These are phyloP conservation scores for Leucoma salicis DNA, from an alignment of 2,888 invertebrate species.

Conservation along the genomic window DNA sequence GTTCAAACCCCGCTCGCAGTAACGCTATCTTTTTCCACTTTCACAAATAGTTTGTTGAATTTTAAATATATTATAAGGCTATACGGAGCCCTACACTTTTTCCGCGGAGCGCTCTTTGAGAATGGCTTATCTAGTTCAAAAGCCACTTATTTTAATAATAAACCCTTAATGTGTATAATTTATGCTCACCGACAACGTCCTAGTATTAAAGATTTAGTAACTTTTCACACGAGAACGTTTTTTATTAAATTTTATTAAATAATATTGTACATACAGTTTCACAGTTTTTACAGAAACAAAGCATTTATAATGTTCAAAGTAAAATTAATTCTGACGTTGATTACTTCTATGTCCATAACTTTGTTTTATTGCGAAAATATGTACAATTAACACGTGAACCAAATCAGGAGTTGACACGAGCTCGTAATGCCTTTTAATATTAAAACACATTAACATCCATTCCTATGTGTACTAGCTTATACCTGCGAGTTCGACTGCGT, in stretches of 20 bases:
- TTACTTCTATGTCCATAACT: background rate
- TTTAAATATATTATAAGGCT: background rate
- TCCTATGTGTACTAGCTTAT: slow-evolving; percentile 19
- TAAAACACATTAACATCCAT: slow-evolving; percentile 9
- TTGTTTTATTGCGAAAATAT: slow-evolving; percentile 1
- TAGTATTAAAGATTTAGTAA: background rate
- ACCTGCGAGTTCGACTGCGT: slow-evolving; percentile 25
- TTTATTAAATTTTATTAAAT: too few species aligned
- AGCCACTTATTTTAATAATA: background rate
- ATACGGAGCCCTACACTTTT: slow-evolving; percentile 1
- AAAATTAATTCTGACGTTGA: background rate
- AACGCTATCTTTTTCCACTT: background rate
- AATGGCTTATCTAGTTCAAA: slow-evolving; percentile 13
- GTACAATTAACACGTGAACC: background rate
- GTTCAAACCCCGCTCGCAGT: background rate
- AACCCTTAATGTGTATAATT: background rate
- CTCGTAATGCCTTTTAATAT: slow-evolving; percentile 2
- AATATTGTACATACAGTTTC: background rate
- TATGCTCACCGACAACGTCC: background rate
- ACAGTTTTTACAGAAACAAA: background rate
- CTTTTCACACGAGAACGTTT: background rate
- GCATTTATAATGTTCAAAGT: background rate
- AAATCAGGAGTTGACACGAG: background rate
- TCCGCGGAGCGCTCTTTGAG: too few species aligned
- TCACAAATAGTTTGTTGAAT: background rate